Evolutionary conservation across 2,797 vertebrate genomes (phyloP), one percentile per base, ranked within the genome.

Genomic region (Pipistrellus pygmaeus): DNA sequence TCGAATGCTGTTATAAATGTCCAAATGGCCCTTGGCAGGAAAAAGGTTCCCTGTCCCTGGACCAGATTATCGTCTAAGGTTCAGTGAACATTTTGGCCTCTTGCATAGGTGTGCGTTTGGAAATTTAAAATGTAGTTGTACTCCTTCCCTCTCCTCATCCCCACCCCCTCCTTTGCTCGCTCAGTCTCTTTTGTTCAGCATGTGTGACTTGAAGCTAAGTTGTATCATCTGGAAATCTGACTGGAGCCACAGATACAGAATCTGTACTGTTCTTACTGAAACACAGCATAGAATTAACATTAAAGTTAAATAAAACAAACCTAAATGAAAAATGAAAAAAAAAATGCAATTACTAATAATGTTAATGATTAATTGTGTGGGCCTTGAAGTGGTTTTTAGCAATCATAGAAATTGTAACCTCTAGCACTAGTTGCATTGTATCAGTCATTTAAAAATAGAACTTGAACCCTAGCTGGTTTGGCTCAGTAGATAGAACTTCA

Each of bases 281-380:
- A 99, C 99, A 99, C 99, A 99, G 99, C 99, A 99, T 99, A 99
- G 99, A 99, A 99, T 99, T 99, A 99, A 99, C 99, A 99, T 99
- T 99, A 99, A 99, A 99, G 98, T 99, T 99, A 98, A 99, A 99
- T 99, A 98, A 98, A 99, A 99, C 99, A 99, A 98, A 99, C 99
- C 99, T 99, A 99, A 99, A 99, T 99, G 99, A 99, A 99, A 99
- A 98, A 98, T 97, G 98, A 30, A 62, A 62, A 41, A 38, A 38
- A 57, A 62, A 30, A 62, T 62, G 27, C 27, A 30, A 30, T 62
- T 62, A 30, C 75, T 66, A 87, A 90, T 66, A n/a, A 46, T 86
- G 35, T 17, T 66, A n/a, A 20, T 82, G 66, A 60, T n/a, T 82
- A 60, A 60, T n/a, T 44, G 6, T 10, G 3, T 88, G 71, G 86